These are phyloP conservation scores for Murina feae DNA, from an alignment of 2,113 vertebrate genomes.

Conservation along the genomic window DNA sequence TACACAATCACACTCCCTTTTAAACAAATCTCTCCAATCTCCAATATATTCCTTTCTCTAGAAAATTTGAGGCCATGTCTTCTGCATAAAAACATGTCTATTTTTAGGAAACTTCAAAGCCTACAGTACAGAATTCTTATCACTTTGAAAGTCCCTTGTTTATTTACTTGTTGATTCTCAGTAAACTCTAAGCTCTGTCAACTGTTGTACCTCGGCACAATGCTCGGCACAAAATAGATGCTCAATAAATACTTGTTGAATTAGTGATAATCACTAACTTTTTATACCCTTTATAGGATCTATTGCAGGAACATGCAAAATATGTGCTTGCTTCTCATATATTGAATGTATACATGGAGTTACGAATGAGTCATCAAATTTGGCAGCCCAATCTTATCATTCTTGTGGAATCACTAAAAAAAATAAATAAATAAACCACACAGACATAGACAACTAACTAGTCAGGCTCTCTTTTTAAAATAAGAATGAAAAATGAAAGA, in stretches of 20 bases:
- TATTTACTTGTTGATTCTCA: neutral
- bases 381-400: neutral
- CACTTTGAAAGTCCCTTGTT: neutral
- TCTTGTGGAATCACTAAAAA: neutral
- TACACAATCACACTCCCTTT: rapidly evolving
- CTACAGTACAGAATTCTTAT: neutral
- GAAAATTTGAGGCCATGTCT: neutral
- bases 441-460: neutral
- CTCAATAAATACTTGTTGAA: neutral
- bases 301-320: neutral
- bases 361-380: neutral
- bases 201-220: neutral
- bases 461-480: neutral
- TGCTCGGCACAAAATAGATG: neutral
- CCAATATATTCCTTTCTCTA: neutral
- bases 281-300: neutral
- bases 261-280: neutral
- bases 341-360: neutral
- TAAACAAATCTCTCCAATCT: neutral
- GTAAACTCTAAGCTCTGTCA: neutral
- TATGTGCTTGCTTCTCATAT: neutral
- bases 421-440: neutral
- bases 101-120: neutral
- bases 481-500: neutral
- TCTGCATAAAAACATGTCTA: neutral